Conservation (phyloP, 2,888 invertebrate genomes). For the Epistrophe eligans region DNA sequence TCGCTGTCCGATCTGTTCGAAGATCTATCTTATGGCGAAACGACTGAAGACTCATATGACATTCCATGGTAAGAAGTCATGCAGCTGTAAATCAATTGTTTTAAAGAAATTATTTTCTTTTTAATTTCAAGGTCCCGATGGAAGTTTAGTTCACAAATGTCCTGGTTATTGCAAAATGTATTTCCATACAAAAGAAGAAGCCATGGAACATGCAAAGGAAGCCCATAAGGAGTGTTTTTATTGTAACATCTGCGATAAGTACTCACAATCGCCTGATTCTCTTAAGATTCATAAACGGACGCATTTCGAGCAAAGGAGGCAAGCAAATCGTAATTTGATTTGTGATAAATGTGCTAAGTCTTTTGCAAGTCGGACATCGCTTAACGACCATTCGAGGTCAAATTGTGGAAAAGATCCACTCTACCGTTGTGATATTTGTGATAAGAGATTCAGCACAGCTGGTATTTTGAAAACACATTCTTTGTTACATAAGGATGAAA, state of each 20-base stretch:
- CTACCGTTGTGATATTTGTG: constrained; percentile 83
- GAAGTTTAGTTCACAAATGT: constrained; percentile 82
- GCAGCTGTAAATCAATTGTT: not conserved
- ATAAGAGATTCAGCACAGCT: constrained; percentile 83
- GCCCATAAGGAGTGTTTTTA: constrained; percentile 83
- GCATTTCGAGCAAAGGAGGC: constrained; percentile 77
- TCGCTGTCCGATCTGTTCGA: constrained; percentile 81
- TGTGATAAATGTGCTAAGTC: constrained; percentile 83
- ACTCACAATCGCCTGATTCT: constrained; percentile 83
- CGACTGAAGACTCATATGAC: constrained; percentile 81
- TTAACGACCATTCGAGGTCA: constrained; percentile 84
- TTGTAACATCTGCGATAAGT: constrained; percentile 84
- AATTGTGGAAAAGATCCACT: constrained; percentile 83
- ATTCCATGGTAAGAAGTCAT: constrained; percentile 79
- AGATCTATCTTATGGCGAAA: constrained; percentile 81
- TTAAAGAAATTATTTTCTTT: not conserved
- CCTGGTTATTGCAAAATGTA: constrained; percentile 83
- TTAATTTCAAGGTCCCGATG: constrained; percentile 78
- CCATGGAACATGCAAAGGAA: constrained; percentile 82
- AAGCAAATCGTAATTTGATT: constrained; percentile 81
- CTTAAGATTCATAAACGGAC: constrained; percentile 83
- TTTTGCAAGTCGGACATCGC: constrained; percentile 82
- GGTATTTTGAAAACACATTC: constrained; percentile 84
- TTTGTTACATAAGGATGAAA: constrained; percentile 83
- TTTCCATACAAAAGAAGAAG: constrained; percentile 83